Conservation (phyloP, 53 echinoderm and acorn worm genomes). For the Echinometra lucunter region DNA sequence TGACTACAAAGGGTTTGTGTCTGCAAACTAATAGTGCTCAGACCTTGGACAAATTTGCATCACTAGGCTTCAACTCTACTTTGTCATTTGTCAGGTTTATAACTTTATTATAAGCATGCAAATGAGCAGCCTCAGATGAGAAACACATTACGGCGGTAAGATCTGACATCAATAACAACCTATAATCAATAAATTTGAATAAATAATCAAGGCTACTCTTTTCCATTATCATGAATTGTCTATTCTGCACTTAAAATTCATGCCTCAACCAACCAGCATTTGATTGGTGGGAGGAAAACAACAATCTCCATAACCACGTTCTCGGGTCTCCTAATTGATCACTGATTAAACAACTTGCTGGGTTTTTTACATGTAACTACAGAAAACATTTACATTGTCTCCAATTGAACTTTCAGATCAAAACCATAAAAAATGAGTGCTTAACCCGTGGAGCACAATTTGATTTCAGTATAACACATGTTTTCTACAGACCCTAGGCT, state of each 20-base stretch:
- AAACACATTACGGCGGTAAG: not conserved
- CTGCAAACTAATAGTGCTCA: too few species aligned
- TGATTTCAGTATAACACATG: too few species aligned
- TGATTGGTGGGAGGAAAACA: not conserved
- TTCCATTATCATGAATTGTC: not conserved
- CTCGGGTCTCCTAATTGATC: not conserved
- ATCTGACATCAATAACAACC: not conserved
- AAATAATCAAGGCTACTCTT: not conserved
- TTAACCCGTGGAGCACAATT: too few species aligned
- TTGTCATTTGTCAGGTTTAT: not conserved
- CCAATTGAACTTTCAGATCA: not conserved
- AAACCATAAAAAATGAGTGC: not conserved
- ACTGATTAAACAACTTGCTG: not conserved
- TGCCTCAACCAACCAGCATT: not conserved
- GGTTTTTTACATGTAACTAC: too few species aligned
- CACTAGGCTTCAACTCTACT: too few species aligned
- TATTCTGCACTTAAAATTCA: not conserved
- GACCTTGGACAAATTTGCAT: too few species aligned
- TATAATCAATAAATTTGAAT: not conserved
- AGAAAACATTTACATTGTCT: too few species aligned
- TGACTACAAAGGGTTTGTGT: too few species aligned
- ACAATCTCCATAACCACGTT: not conserved
- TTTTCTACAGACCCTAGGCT: too few species aligned
- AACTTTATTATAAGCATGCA: too few species aligned
- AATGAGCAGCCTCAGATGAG: constrained; percentile 9